Base-by-base conservation (phyloP, 1,140 invertebrate genomes). In the Drosophila lini region DNA sequence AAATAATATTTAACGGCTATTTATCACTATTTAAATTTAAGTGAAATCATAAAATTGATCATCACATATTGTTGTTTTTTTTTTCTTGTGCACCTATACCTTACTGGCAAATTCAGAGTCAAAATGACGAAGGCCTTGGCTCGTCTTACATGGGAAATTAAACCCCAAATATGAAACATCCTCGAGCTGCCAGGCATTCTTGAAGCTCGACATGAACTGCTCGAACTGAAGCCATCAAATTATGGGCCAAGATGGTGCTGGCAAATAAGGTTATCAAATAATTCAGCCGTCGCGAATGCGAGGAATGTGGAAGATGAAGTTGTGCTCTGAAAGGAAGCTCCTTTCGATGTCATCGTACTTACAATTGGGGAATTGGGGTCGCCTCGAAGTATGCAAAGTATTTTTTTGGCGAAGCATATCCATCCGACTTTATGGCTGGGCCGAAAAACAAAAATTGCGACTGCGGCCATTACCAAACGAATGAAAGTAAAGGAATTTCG, bases 151-250 rank as follows among this genome's bases (percentile, higher is more conserved):
- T 78, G 69, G 80, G 63, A 80, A 89, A 80, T 89, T 83, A 80
- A 71, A 68, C 71, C 68, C 68, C 69, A 78, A 84, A 88, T 80
- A 88, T 84, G 77, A 78, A 84, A 80, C 74, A 75, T 89, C 56
- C 80, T 75, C 78, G 52, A 80, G 77, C 80, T 83, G 73, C 69
- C 80, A 78, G 77, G 76, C 75, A 88, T 88, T 86, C 76, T 67
- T 82, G 65, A 50, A 36, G 53, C 48, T 34, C 67, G 70, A 62
- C 80, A 76, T 75, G 69, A 79, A 60, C 47, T 59, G 63, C 55
- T 75, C 52, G 41, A 45, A 42, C 38, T 44, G 78, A 74, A 80
- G 79, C 47, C 80, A 82, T 83, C 80, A 82, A 82, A 82, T 88
- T 88, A 79, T 73, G 63, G 65, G 53, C 59, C 61, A 53, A 44